A percentile compares a stretch with the other conserved stretches of the same genome.
These are phyloP conservation scores for Protosalanx chinensis DNA, from an alignment of 2,797 vertebrate species.

Conservation along the genomic window DNA sequence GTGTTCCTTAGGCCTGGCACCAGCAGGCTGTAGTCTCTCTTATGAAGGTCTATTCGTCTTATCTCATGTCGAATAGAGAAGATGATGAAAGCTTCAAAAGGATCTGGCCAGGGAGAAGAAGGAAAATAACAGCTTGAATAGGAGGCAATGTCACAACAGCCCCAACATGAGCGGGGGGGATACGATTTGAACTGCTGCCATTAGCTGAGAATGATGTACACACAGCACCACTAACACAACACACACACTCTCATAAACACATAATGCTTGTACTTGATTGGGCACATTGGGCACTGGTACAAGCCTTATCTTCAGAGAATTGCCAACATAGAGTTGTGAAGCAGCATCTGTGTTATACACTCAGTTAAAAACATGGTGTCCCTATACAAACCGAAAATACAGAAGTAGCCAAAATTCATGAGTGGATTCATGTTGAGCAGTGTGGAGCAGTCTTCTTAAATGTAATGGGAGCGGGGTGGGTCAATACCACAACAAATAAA, in stretches of 20 bases:
- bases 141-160: not conserved
- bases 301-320: slow-evolving; percentile 24
- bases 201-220: not conserved
- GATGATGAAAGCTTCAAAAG: slow-evolving; percentile 98
- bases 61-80: slow-evolving; percentile 99
- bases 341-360: slow-evolving; percentile 33
- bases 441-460: slow-evolving; percentile 52
- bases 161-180: not conserved
- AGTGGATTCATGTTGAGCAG: slow-evolving; percentile 16
- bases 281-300: slow-evolving; percentile 14
- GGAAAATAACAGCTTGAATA: not conserved
- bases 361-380: slow-evolving; percentile 52
- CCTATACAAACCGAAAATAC: slow-evolving; percentile 25
- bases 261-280: not conserved
- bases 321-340: slow-evolving; percentile 24
- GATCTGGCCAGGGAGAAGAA: slow-evolving; percentile 73
- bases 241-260: not conserved
- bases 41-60: slow-evolving; percentile 96
- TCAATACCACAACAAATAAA: slow-evolving; percentile 42
- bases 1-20: slow-evolving; percentile 96
- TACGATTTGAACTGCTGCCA: slow-evolving; percentile 1
- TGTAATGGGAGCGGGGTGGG: too few relatives aligned
- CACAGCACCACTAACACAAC: not conserved
- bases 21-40: slow-evolving; percentile 93
- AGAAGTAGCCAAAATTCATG: not conserved